Evolutionary conservation across 2,797 vertebrate species (phyloP), one percentile per base, ranked within the genome.

Genomic region (Mormyrus hasselquistii): DNA sequence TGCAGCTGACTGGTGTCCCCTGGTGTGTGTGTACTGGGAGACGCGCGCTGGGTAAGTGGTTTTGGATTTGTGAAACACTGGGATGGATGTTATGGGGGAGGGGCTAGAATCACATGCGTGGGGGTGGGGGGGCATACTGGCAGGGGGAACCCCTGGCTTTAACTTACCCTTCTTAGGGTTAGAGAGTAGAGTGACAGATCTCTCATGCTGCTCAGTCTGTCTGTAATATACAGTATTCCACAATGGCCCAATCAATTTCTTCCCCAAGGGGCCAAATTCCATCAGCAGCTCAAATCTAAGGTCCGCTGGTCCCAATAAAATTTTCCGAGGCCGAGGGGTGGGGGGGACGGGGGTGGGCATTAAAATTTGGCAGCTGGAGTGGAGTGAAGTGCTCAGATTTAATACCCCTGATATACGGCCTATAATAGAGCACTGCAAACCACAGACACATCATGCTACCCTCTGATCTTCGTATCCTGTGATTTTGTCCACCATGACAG

Each of bases 111-210:
- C 55, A 57, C n/a, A 57, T n/a, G 55, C 5, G 0, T 57, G 19
- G 19, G 19, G 55, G n/a, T 55, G 88, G 86, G 91, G 88, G 12
- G 14, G 87, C 25, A 88, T 52, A 62, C 84, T 7, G 57, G 55
- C 87, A 52, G 6, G 19, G 49, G 59, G 91, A 3, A 3, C 53
- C 6, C 16, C 53, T n/a, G 53, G 53, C 22, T 29, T 65, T 65
- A 25, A 9, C 0, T 65, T 8, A 25, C 59, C 9, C 9, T 29
- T 29, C 62, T n/a, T 6, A 57, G 19, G n/a, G 57, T 59, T n/a
- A 22, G 57, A 59, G 19, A 25, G 59, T 59, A 9, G 8, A 69
- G 62, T 69, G 62, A 0, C 57, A 5, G 19, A 7, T 10, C 29
- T 3, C 10, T 8, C 59, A 25, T 62, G 5, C 10, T 12, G 1